Conservation (phyloP, 1,140 invertebrate species). For the Homarus americanus region DNA sequence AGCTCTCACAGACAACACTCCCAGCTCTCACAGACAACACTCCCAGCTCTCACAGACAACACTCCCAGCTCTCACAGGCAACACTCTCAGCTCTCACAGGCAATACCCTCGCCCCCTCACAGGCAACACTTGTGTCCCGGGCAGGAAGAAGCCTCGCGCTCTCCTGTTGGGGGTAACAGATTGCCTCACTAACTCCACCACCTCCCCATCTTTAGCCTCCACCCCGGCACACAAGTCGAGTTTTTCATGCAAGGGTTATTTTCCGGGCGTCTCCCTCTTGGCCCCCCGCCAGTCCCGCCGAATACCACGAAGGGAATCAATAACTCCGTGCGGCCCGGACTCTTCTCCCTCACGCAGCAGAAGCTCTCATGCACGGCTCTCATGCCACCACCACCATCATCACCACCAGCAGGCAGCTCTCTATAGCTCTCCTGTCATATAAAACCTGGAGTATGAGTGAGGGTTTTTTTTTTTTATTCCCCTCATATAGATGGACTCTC, state of each 20-base stretch:
- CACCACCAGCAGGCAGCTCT: no score
- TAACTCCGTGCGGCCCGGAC: not conserved
- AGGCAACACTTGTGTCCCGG: not conserved
- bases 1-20: no score
- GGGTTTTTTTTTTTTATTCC: no score
- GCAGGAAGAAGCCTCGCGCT: not conserved
- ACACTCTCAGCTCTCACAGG: not conserved
- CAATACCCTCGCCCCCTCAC: not conserved
- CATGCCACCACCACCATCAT: no score
- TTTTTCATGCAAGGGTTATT: conserved; percentile 13
- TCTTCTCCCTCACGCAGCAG: conserved; percentile 12
- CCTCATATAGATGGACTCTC: no score
- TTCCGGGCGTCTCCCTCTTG: conserved; percentile 21
- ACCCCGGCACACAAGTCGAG: not conserved
- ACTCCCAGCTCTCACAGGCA: not conserved
- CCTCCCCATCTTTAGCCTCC: conserved; percentile 3
- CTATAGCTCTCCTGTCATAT: no score
- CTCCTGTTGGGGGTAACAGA: not conserved
- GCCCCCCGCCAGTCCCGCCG: not conserved
- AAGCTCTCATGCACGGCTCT: not conserved
- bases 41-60: no score
- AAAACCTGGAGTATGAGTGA: no score
- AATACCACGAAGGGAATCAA: conserved; percentile 15
- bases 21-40: no score
- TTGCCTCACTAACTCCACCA: conserved; percentile 10